These are phyloP conservation scores for Brachynemurus nebulosus DNA, from an alignment of 2,888 invertebrate genomes.

Conservation along the genomic window DNA sequence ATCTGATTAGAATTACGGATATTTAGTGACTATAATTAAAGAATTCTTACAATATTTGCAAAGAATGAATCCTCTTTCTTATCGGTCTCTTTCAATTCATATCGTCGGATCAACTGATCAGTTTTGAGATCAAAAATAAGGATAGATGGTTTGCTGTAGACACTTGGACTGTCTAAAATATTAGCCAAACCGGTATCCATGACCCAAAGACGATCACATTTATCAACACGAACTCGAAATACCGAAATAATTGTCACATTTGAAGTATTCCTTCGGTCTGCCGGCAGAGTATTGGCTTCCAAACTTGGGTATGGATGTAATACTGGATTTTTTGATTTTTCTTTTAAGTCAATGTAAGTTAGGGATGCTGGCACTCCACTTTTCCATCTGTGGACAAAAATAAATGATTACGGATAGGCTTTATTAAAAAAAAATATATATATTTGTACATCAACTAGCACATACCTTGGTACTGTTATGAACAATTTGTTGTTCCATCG, in stretches of 20 bases:
- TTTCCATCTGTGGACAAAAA: conserved; percentile 49
- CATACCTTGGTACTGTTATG: conserved; percentile 51
- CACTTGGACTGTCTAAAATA: conserved; percentile 50
- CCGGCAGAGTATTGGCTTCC: conserved; percentile 62
- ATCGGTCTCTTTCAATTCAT: conserved; percentile 50
- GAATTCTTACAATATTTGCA: conserved; percentile 56
- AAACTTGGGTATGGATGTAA: conserved; percentile 65
- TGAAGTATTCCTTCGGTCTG: conserved; percentile 31
- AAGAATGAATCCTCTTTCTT: conserved; percentile 64
- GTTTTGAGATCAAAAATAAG: conserved; percentile 63
- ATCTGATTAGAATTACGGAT: neutral
- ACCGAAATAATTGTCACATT: conserved; percentile 54
- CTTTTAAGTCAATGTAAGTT: conserved; percentile 45
- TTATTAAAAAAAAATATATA: too few species aligned
- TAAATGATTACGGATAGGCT: too few species aligned
- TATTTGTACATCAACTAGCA: too few species aligned
- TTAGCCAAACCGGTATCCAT: conserved; percentile 67
- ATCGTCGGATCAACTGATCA: conserved; percentile 53
- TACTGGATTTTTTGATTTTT: conserved; percentile 50
- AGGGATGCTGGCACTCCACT: conserved; percentile 55
- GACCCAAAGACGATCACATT: conserved; percentile 70
- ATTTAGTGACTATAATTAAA: neutral
- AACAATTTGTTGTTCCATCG: conserved; percentile 57
- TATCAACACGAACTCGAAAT: conserved; percentile 58
- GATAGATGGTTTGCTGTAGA: conserved; percentile 47